These are phyloP conservation scores for Rhinolophus sinicus DNA, from an alignment of 2,113 vertebrate species.

Conservation along the genomic window DNA sequence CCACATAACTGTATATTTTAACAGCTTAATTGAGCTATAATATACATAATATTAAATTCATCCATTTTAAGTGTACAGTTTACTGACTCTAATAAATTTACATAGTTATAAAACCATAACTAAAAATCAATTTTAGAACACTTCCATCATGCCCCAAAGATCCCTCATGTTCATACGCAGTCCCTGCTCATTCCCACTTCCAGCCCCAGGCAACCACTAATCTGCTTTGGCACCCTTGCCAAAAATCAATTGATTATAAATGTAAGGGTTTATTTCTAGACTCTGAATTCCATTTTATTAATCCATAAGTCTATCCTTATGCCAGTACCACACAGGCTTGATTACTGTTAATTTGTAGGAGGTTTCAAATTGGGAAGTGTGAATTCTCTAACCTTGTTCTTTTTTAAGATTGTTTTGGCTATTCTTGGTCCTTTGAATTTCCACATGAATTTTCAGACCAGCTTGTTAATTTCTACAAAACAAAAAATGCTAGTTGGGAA, in stretches of 20 bases:
- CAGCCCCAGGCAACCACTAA: background rate
- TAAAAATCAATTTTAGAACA: background rate
- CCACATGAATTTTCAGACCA: background rate
- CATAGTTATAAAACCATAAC: background rate
- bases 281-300: no score
- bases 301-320: no score
- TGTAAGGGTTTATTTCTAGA: no score
- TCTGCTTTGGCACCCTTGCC: background rate
- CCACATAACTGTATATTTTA: background rate
- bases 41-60: background rate
- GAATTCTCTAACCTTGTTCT: no score
- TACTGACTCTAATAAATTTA: background rate
- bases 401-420: background rate
- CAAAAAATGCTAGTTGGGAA: background rate
- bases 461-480: background rate
- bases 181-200: background rate
- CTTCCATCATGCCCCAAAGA: background rate
- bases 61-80: background rate
- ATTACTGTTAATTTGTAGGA: no score
- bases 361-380: no score
- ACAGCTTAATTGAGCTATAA: background rate
- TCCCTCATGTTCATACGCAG: background rate
- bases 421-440: background rate
- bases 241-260: no score
- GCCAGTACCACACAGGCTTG: no score